phyloP scores from a whole-genome alignment of 2,113 vertebrate species.

The Diadophis punctatus region DNA sequence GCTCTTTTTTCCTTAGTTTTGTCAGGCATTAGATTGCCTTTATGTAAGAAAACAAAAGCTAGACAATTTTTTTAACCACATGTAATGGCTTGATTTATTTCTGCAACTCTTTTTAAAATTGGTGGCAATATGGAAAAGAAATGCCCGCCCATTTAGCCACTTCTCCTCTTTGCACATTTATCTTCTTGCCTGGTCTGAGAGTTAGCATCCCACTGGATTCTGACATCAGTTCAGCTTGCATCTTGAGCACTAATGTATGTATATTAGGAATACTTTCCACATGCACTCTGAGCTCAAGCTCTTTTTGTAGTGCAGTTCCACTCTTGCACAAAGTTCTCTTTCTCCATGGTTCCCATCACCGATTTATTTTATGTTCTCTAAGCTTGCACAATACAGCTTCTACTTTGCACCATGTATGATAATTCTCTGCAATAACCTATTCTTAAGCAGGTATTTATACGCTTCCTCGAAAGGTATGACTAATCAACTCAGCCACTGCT shows the following conservation, averaged over 20 bases:
- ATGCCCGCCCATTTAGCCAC: not conserved
- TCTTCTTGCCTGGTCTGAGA: not conserved
- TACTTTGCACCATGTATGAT: not conserved
- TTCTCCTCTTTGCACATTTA: not conserved
- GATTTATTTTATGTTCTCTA: not conserved
- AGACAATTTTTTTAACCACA: conserved; percentile 13
- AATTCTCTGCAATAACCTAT: not conserved
- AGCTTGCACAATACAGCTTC: not conserved
- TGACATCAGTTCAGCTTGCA: not conserved
- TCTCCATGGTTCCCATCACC: not conserved
- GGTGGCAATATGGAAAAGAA: rapidly evolving
- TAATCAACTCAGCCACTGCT: not conserved
- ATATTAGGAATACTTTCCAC: not conserved
- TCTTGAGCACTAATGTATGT: not conserved
- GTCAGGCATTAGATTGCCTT: not conserved
- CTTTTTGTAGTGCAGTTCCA: not conserved
- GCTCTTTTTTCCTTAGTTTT: conserved; percentile 14
- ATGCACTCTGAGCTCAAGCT: not conserved
- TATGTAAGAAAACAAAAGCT: conserved; percentile 50
- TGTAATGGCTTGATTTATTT: conserved; percentile 14
- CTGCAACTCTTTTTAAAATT: not conserved
- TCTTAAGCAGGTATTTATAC: not conserved
- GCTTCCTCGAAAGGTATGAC: not conserved
- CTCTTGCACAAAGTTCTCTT: not conserved
- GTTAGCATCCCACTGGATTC: not conserved